Evolutionary conservation across 92 coral and sea anemone species (phyloP).

Genomic region (Phenganax subtilis): DNA sequence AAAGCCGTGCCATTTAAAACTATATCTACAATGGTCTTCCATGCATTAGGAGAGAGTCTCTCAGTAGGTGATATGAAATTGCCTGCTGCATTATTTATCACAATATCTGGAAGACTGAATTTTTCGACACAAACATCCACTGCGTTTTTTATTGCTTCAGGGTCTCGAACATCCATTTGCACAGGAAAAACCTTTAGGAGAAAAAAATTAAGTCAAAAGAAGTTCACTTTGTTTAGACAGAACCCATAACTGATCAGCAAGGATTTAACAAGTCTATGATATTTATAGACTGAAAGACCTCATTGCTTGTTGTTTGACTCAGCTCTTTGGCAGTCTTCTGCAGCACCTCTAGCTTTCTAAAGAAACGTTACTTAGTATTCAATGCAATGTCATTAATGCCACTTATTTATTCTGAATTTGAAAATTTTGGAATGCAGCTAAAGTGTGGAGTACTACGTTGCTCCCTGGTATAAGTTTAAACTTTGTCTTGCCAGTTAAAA

Average conservation of each 20-base stretch:
- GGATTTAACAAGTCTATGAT: too few relatives aligned
- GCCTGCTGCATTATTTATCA: constrained; percentile 97
- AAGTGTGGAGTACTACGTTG: too few relatives aligned
- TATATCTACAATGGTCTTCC: constrained; percentile 92
- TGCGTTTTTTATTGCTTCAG: constrained; percentile 70
- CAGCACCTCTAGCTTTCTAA: constrained; percentile 78
- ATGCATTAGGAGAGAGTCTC: constrained; percentile 91
- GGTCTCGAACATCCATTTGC: constrained; percentile 94
- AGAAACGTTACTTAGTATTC: neutral
- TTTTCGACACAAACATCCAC: constrained; percentile 70
- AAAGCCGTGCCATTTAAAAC: constrained; percentile 95
- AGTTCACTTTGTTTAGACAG: neutral
- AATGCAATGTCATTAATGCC: neutral
- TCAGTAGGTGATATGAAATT: constrained; percentile 91
- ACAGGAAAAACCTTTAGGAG: constrained; percentile 63
- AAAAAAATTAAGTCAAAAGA: neutral
- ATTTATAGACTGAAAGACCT: constrained; percentile 45
- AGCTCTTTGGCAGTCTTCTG: constrained; percentile 82
- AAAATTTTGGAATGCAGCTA: too few relatives aligned
- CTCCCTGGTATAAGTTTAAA: too few relatives aligned
- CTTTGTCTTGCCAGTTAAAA: neutral
- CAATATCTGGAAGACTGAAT: constrained; percentile 82
- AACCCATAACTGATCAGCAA: too few relatives aligned
- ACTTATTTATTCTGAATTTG: neutral
- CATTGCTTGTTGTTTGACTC: constrained; percentile 64